These are phyloP conservation scores for Rhinichthys osculus DNA, from an alignment of 2,797 vertebrate genomes.

Conservation along the genomic window DNA sequence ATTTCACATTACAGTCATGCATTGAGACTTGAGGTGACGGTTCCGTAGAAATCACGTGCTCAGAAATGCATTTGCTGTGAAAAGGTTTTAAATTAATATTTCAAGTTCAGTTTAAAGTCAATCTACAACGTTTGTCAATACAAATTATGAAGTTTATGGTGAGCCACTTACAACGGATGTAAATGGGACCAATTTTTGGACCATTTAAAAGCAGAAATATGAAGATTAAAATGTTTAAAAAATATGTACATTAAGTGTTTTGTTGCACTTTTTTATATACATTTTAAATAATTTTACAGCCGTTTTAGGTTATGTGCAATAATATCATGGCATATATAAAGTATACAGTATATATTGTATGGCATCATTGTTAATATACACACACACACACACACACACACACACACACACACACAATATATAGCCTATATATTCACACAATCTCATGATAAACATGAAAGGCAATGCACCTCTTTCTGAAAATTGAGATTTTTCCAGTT, in stretches of 20 bases:
- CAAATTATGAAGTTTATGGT: background rate
- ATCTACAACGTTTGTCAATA: background rate
- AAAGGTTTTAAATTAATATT: background rate
- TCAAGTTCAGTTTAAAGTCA: background rate
- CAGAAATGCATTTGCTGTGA: background rate
- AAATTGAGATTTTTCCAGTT: slow-evolving; percentile 88
- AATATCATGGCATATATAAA: background rate
- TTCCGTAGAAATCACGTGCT: background rate
- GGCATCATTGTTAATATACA: no score
- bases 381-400: no score
- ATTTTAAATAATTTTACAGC: no score
- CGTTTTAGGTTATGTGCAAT: background rate
- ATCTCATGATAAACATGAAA: background rate
- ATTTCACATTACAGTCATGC: background rate
- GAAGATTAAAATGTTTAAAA: background rate
- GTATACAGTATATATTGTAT: no score
- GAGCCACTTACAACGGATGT: background rate
- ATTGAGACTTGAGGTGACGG: background rate
- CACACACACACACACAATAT: no score
- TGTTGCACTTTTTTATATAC: no score
- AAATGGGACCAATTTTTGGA: background rate
- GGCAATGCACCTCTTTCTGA: slow-evolving; percentile 81
- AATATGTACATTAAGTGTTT: no score
- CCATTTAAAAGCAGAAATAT: background rate
- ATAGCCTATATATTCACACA: no score